Evolutionary conservation across 2,797 vertebrate genomes (phyloP).

Genomic region (Jordanella pulchra): DNA sequence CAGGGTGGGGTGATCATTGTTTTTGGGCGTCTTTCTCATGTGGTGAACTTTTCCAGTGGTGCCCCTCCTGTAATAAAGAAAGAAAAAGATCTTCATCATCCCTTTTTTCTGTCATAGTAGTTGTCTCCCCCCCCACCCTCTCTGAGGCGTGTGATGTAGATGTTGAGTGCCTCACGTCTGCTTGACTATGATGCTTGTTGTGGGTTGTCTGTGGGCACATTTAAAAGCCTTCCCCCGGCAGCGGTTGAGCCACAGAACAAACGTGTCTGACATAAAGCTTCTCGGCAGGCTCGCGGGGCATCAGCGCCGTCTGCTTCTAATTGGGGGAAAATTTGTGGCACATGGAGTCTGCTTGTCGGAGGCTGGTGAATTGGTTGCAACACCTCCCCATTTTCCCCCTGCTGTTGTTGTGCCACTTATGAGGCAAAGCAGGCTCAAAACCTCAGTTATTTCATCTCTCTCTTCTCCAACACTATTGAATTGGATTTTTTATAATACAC

Average conservation of each 20-base stretch:
- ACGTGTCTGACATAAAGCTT: constrained; percentile 69
- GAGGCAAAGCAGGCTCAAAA: constrained; percentile 55
- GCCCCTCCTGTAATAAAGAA: constrained; percentile 66
- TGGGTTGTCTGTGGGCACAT: constrained; percentile 73
- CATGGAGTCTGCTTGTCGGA: constrained; percentile 79
- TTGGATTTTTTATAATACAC: constrained; percentile 59
- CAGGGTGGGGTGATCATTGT: constrained; percentile 67
- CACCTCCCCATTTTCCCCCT: constrained; percentile 65
- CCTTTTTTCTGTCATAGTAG: constrained; percentile 51
- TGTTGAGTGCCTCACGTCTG: constrained; percentile 60
- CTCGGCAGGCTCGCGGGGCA: constrained; percentile 69
- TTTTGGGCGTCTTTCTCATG: constrained; percentile 73
- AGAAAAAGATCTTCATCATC: constrained; percentile 67
- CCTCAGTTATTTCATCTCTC: constrained; percentile 51
- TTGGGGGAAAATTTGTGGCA: constrained; percentile 80
- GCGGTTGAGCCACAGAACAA: constrained; percentile 76
- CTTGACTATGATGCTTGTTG: constrained; percentile 75
- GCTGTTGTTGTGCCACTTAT: constrained; percentile 73
- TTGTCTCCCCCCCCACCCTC: constrained; percentile 40
- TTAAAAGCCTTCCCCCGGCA: constrained; percentile 71
- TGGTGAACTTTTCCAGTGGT: constrained; percentile 69
- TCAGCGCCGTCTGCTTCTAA: constrained; percentile 78
- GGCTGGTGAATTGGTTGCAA: constrained; percentile 61
- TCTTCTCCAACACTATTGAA: constrained; percentile 51
- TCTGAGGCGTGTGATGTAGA: constrained; percentile 74